Percentiles rank a stretch among this genome's conserved stretches.
Conservation (phyloP, 2,888 invertebrate species). For the Diadromus collaris region DNA sequence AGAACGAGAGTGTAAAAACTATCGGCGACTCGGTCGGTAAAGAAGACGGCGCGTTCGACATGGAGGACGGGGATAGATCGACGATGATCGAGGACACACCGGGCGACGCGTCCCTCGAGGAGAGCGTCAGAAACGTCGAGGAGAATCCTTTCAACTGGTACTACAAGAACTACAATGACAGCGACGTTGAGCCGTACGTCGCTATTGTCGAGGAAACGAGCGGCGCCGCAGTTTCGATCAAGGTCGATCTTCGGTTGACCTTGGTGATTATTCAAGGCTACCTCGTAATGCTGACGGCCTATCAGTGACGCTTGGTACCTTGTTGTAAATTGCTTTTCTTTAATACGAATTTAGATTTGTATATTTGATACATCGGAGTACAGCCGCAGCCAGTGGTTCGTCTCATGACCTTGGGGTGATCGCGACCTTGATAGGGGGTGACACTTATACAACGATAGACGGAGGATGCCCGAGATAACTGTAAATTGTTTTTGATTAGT, state of each 20-base stretch:
- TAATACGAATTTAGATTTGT: no score
- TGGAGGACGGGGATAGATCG: constrained; percentile 1
- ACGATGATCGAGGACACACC: neutral
- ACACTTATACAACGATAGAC: no score
- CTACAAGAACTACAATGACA: constrained; percentile 91
- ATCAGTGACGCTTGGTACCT: neutral
- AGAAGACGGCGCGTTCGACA: neutral
- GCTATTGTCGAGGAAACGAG: constrained; percentile 70
- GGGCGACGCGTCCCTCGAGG: constrained; percentile 66
- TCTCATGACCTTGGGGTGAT: no score
- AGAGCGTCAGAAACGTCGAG: constrained; percentile 80
- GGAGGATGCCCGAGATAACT: no score
- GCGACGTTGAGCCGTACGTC: constrained; percentile 81
- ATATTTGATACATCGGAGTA: no score
- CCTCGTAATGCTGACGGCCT: neutral
- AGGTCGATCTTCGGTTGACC: neutral
- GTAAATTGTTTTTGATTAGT: no score
- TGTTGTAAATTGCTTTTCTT: constrained; percentile 1
- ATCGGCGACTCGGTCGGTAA: constrained; percentile 71
- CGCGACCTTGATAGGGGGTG: no score
- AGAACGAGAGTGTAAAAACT: constrained; percentile 56
- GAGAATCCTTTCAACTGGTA: constrained; percentile 89
- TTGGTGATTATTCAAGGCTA: constrained; percentile 57
- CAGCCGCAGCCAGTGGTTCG: no score
- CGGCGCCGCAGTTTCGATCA: constrained; percentile 10